A percentile compares a stretch with the other conserved stretches of the same genome.
These are phyloP conservation scores for Champsocephalus gunnari DNA, from an alignment of 2,797 vertebrate genomes.

Conservation along the genomic window DNA sequence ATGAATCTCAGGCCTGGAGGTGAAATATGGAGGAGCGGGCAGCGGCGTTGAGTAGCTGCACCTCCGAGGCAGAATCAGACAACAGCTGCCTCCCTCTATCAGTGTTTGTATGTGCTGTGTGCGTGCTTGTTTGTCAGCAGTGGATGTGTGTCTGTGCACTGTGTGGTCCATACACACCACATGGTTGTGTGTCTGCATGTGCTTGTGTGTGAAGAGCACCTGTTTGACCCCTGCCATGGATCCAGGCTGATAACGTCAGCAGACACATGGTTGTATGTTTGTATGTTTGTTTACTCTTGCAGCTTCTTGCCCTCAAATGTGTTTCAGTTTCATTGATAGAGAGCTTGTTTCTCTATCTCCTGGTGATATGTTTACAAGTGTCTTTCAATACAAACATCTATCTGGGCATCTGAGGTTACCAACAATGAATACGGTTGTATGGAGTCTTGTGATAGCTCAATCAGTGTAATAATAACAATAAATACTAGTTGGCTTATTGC, in stretches of 20 bases:
- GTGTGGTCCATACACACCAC: conserved; percentile 33
- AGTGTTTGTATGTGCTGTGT: conserved; percentile 47
- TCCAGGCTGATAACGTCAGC: conserved; percentile 63
- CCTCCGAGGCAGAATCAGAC: conserved; percentile 58
- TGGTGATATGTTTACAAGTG: conserved; percentile 3
- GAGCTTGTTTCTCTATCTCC: not conserved
- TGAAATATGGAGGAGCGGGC: conserved; percentile 56
- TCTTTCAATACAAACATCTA: not conserved
- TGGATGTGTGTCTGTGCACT: conserved; percentile 4
- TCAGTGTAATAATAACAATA: not conserved
- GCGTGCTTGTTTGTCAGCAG: not conserved
- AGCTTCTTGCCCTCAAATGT: conserved; percentile 31
- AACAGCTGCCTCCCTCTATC: conserved; percentile 59
- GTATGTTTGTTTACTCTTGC: conserved; percentile 62
- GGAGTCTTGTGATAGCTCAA: not conserved
- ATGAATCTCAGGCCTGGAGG: conserved; percentile 54
- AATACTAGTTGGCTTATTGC: not conserved
- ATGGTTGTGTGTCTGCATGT: conserved; percentile 53
- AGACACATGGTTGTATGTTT: conserved; percentile 68
- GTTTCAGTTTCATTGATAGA: conserved; percentile 24
- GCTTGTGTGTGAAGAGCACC: conserved; percentile 52
- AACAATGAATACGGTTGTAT: not conserved
- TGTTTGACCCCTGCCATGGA: conserved; percentile 66
- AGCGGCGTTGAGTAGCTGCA: conserved; percentile 36
- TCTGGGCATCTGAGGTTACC: not conserved